Evolutionary conservation across 2,888 invertebrate species (phyloP), one percentile per base, ranked within the genome.

Genomic region (Horisme vitalbata): DNA sequence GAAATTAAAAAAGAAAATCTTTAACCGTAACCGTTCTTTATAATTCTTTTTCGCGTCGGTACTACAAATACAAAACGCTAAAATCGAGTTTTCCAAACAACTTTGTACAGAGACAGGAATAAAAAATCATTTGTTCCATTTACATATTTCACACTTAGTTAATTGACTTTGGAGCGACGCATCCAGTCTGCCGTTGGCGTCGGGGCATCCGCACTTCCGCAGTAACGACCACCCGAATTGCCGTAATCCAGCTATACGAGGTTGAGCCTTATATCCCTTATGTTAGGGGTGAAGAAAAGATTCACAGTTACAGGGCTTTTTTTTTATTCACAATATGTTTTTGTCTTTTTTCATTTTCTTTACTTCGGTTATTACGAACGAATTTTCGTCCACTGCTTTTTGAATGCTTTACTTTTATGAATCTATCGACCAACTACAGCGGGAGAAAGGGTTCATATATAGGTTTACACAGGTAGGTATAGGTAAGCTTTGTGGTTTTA

Each of bases 71-170:
- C 26, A 15, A 11, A 27, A 26, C 26, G 20, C 24, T 30, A 18
- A 18, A 30, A 28, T 13, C 11, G 0, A 5, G 26, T 11, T 10
- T 26, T 10, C 4, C 8, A 28, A 13, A 28, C 1, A 27, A 27
- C 10, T 5, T 28, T 11, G 32, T 38, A 33, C 13, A 34, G 32
- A 31, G 50, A 44, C 38, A 37, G 37, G 14, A 34, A 36, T 21
- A 32, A 60, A 57, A 63, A 55, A 52, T 45, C 24, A 30, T 47
- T 55, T 38, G 59, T 57, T 68, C 61, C 61, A 67, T 74, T 76
- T 79, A 71, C 78, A 79, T 76, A 76, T 81, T 80, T 79, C 75
- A 78, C 79, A 75, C 70, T 67, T 65, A 65, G 66, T 71, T 79
- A 74, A 77, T 79, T 77, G 77, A 71, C 71, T 75, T 76, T 65